Conservation (phyloP, 1,140 invertebrate species). For the Paralvinella palmiformis region DNA sequence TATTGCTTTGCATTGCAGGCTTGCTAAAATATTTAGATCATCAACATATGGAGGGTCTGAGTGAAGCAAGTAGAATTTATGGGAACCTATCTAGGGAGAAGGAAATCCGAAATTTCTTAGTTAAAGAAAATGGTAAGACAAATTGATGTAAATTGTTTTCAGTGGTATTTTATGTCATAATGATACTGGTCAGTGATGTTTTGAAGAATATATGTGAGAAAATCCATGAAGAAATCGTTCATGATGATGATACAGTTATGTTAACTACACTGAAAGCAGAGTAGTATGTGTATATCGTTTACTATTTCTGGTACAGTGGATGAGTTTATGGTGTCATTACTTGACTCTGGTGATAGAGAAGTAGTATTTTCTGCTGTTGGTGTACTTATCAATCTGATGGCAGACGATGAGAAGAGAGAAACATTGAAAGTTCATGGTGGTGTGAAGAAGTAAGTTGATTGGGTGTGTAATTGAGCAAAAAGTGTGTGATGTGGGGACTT, state of each 20-base stretch:
- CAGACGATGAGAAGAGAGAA: slow-evolving; percentile 56
- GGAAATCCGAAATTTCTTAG: slow-evolving; percentile 55
- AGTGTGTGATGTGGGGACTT: too few relatives aligned
- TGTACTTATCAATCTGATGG: slow-evolving; percentile 65
- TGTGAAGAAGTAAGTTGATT: slow-evolving; percentile 47
- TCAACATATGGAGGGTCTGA: slow-evolving; percentile 54
- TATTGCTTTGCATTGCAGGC: too few relatives aligned
- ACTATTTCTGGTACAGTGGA: slow-evolving; percentile 48
- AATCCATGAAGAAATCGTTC: too few relatives aligned
- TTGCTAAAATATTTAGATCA: slow-evolving; percentile 51
- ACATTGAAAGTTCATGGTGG: slow-evolving; percentile 53
- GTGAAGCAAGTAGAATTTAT: slow-evolving; percentile 61
- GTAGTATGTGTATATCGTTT: too few relatives aligned
- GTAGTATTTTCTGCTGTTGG: slow-evolving; percentile 60
- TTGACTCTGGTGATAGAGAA: slow-evolving; percentile 55
- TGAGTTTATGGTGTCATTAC: slow-evolving; percentile 51
- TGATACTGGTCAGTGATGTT: too few relatives aligned
- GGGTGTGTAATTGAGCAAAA: neutral
- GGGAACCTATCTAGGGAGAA: slow-evolving; percentile 62
- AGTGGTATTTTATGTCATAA: too few relatives aligned
- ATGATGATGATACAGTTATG: too few relatives aligned
- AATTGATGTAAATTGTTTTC: too few relatives aligned
- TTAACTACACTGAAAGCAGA: too few relatives aligned
- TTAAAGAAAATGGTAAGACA: slow-evolving; percentile 50
- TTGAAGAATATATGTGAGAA: too few relatives aligned